These are phyloP conservation scores for Sminthurides aquaticus DNA, from an alignment of 2,888 invertebrate species.

Conservation along the genomic window DNA sequence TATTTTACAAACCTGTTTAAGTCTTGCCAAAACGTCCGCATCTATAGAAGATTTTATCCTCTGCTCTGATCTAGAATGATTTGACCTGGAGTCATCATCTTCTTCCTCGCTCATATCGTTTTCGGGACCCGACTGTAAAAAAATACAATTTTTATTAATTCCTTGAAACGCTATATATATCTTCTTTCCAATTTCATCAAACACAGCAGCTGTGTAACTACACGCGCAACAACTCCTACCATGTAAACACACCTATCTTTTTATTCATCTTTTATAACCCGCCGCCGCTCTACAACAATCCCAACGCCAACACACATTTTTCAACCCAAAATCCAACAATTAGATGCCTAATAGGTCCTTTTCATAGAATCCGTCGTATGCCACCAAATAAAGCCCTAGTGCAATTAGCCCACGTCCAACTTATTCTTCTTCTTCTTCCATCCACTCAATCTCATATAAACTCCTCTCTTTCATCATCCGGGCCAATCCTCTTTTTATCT, in stretches of 20 bases:
- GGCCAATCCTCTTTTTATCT: no score
- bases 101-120: slow-evolving; percentile 42
- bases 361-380: background rate
- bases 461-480: no score
- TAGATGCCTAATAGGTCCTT: background rate
- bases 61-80: slow-evolving; percentile 40
- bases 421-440: no score
- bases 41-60: slow-evolving; percentile 41
- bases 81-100: slow-evolving; percentile 43
- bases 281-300: no score
- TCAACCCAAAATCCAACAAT: background rate
- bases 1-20: slow-evolving; percentile 42
- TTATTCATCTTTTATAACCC: no score
- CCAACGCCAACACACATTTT: background rate
- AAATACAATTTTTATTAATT: background rate
- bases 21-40: slow-evolving; percentile 41
- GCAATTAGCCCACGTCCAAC: background rate
- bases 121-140: slow-evolving; percentile 40
- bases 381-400: background rate
- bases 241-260: no score
- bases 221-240: no score
- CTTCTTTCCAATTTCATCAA: no score
- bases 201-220: background rate
- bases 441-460: no score
- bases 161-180: background rate